These are phyloP conservation scores for Ectropis grisescens DNA, from an alignment of 1,140 invertebrate genomes.

Conservation along the genomic window DNA sequence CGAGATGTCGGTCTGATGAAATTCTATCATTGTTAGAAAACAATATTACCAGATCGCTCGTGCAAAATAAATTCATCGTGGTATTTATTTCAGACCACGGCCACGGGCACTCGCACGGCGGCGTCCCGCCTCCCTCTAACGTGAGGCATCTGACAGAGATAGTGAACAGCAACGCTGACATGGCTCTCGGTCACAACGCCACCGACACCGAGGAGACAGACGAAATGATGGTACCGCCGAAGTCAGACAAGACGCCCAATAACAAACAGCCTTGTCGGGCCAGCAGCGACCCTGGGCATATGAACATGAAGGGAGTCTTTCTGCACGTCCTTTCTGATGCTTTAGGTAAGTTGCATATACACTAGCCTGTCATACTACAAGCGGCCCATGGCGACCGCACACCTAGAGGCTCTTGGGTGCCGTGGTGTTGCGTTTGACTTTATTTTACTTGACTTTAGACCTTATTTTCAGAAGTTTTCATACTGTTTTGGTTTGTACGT, in stretches of 20 bases:
- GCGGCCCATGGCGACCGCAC: no score
- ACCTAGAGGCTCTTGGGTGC: no score
- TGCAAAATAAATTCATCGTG: no score
- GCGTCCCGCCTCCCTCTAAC: slow-evolving; percentile 67
- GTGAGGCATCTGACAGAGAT: slow-evolving; percentile 50
- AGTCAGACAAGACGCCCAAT: slow-evolving; percentile 28
- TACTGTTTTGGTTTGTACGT: no score
- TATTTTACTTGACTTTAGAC: no score
- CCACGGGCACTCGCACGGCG: slow-evolving; percentile 82
- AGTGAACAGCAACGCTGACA: slow-evolving; percentile 58
- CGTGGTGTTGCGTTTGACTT: no score
- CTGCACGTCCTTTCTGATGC: slow-evolving; percentile 98
- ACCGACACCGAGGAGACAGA: slow-evolving; percentile 87
- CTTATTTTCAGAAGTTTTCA: no score
- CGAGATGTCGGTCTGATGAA: no score
- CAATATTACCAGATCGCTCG: no score
- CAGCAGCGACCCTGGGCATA: slow-evolving; percentile 78
- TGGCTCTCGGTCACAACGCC: slow-evolving; percentile 62
- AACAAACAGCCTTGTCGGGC: slow-evolving; percentile 35
- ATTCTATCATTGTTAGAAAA: no score
- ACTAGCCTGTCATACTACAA: no score
- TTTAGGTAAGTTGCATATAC: slow-evolving; percentile 75
- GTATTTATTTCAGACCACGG: slow-evolving; percentile 79
- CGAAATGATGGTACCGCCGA: slow-evolving; percentile 75
- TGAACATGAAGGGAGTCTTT: slow-evolving; percentile 99